These are phyloP conservation scores for Sylvia borin DNA, from an alignment of 2,797 vertebrate genomes.

Conservation along the genomic window DNA sequence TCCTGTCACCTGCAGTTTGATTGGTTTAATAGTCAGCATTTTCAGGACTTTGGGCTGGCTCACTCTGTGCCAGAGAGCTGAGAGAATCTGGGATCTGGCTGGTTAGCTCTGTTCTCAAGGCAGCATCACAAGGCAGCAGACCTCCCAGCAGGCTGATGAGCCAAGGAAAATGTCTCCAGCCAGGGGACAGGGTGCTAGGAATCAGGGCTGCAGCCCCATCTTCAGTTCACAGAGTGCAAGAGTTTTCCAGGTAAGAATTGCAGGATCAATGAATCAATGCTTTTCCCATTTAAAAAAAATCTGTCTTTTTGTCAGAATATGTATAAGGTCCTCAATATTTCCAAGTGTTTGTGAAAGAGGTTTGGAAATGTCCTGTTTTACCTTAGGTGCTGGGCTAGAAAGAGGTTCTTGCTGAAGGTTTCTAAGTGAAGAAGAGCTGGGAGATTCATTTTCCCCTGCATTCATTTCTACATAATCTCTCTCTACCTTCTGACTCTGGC, in stretches of 20 bases:
- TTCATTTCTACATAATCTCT: background rate
- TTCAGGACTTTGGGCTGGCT: background rate
- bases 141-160: background rate
- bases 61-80: background rate
- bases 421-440: background rate
- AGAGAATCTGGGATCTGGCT: background rate
- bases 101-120: background rate
- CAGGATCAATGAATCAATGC: background rate
- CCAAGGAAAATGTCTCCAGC: background rate
- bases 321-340: background rate
- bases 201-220: background rate
- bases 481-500: background rate
- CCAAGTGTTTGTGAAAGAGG: background rate
- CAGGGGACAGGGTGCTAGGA: background rate
- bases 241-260: background rate
- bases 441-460: background rate
- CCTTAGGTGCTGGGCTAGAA: background rate
- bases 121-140: background rate
- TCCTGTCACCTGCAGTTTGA: background rate
- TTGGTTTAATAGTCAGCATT: background rate
- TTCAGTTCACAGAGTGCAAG: background rate
- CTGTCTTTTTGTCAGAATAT: background rate
- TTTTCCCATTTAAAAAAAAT: background rate
- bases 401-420: background rate
- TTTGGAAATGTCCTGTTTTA: background rate